Evolutionary conservation across 2,113 vertebrate species (phyloP).

Genomic region (Parus major): DNA sequence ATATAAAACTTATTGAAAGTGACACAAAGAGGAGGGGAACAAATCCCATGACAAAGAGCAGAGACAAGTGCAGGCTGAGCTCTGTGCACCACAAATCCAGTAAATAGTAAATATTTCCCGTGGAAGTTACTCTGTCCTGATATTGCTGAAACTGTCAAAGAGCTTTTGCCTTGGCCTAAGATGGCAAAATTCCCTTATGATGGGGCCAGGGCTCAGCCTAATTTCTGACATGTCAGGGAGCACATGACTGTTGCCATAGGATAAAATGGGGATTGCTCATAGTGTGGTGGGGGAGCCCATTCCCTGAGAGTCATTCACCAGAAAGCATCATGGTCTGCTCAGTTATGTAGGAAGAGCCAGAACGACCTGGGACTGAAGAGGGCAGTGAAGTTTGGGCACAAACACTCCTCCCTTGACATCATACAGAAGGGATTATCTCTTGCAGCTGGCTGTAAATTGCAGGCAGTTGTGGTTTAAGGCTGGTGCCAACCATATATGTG

Average conservation of each 20-base stretch:
- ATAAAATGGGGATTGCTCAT: neutral
- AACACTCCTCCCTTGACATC: neutral
- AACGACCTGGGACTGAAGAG: neutral
- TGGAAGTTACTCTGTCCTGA: neutral
- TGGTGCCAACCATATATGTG: neutral
- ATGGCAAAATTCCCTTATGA: neutral
- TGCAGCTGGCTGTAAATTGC: neutral
- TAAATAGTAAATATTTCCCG: neutral
- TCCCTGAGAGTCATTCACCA: neutral
- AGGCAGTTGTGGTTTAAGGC: neutral
- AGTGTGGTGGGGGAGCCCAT: neutral
- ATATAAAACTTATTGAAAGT: neutral
- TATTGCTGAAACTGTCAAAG: neutral
- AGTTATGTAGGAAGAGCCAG: neutral
- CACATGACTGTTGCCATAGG: neutral
- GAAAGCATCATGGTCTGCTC: neutral
- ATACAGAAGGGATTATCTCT: neutral
- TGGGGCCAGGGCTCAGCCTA: neutral
- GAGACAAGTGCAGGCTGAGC: neutral
- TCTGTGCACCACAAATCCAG: neutral
- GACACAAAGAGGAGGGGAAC: neutral
- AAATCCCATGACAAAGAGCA: neutral
- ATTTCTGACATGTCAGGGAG: neutral
- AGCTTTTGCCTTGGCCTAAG: fast-evolving
- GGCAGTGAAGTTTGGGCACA: neutral